Percentiles rank a stretch among this genome's conserved stretches.
Conservation (phyloP, 2,888 invertebrate genomes). For the Clunio marinus region DNA sequence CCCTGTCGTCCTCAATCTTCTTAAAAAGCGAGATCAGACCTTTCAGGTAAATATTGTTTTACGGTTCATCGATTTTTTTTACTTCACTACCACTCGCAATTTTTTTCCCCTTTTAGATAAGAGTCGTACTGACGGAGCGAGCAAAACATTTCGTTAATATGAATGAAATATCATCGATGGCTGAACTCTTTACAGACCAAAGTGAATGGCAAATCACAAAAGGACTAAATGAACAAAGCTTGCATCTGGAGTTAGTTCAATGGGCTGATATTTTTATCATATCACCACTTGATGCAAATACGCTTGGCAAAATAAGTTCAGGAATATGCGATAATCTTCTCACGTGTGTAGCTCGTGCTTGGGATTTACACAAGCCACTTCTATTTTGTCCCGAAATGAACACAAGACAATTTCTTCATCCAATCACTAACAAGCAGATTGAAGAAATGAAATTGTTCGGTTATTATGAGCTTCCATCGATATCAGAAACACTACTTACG, state of each 20-base stretch:
- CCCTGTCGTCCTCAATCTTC: conserved; percentile 61
- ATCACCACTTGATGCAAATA: conserved; percentile 95
- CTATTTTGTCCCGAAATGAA: conserved; percentile 99
- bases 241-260: conserved; percentile 89
- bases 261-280: conserved; percentile 93
- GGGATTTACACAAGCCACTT: conserved; percentile 79
- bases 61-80: conserved; percentile 15
- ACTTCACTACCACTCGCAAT: not conserved
- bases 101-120: conserved; percentile 51
- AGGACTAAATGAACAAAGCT: conserved; percentile 83
- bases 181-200: conserved; percentile 63
- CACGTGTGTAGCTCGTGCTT: conserved; percentile 85
- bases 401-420: conserved; percentile 95
- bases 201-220: conserved; percentile 90
- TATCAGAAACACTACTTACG: conserved; percentile 87
- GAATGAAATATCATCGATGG: conserved; percentile 55
- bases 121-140: conserved; percentile 76
- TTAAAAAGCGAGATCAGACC: conserved; percentile 50
- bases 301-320: conserved; percentile 87
- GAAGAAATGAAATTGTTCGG: conserved; percentile 70
- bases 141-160: conserved; percentile 77
- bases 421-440: conserved; percentile 76
- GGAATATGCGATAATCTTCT: conserved; percentile 90
- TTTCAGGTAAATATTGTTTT: conserved; percentile 43
- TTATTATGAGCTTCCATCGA: conserved; percentile 76